Conservation (phyloP, 2,113 vertebrate genomes). For the Xenopus borealis region DNA sequence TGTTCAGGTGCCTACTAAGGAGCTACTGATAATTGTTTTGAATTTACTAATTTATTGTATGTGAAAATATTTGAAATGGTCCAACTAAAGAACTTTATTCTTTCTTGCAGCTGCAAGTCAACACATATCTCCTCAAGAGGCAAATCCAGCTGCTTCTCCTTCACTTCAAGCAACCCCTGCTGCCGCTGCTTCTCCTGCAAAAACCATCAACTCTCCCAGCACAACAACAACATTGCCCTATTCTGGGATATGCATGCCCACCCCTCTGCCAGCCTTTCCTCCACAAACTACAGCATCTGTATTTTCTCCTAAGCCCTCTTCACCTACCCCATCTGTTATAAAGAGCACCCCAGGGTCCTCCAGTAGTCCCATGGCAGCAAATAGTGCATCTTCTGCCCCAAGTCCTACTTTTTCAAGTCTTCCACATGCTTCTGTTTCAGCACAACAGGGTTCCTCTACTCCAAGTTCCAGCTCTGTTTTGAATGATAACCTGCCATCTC, state of each 20-base stretch:
- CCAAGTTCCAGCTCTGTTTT: conserved; percentile 69
- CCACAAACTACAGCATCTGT: conserved; percentile 63
- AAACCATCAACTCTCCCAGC: conserved; percentile 65
- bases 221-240: conserved; percentile 57
- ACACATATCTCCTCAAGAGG: conserved; percentile 82
- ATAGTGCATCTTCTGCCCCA: conserved; percentile 69
- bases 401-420: conserved; percentile 83
- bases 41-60: too few relatives aligned
- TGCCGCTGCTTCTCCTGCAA: conserved; percentile 73
- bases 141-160: conserved; percentile 68
- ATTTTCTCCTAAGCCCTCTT: conserved; percentile 59
- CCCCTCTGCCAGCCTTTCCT: conserved; percentile 64
- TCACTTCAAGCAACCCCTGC: conserved; percentile 66
- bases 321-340: conserved; percentile 64
- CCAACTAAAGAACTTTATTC: conserved; percentile 35
- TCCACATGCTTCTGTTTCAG: conserved; percentile 61
- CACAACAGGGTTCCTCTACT: conserved; percentile 65
- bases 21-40: not conserved
- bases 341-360: conserved; percentile 62
- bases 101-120: conserved; percentile 77
- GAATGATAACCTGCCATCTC: conserved; percentile 67
- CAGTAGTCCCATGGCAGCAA: conserved; percentile 55
- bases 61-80: too few relatives aligned
- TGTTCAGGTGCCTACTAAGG: too few relatives aligned
- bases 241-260: conserved; percentile 61